These are phyloP conservation scores for Bembecia ichneumoniformis DNA, from an alignment of 2,888 invertebrate species.

Conservation along the genomic window DNA sequence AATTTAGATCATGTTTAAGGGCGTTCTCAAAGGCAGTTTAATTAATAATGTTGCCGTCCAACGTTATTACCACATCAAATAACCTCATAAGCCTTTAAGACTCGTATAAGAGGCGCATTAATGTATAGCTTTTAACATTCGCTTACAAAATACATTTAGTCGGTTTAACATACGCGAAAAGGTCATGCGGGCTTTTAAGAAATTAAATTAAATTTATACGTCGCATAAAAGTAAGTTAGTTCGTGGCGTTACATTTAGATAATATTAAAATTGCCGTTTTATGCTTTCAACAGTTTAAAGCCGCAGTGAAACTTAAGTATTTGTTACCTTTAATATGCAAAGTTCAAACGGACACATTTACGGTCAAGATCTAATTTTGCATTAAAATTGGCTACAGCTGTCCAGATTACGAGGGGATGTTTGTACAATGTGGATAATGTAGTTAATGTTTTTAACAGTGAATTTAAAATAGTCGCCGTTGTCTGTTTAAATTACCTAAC, in stretches of 20 bases:
- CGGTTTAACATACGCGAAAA: slow-evolving; percentile 5
- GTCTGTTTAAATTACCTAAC: too few species aligned
- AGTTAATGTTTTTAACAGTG: too few species aligned
- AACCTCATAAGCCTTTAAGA: not conserved
- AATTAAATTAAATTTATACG: slow-evolving; percentile 23
- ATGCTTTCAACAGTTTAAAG: slow-evolving; percentile 27
- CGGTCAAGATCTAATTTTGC: too few species aligned
- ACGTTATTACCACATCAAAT: not conserved
- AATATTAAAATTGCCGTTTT: slow-evolving; percentile 29
- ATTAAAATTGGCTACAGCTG: too few species aligned
- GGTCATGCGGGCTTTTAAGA: slow-evolving; percentile 11
- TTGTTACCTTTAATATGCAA: slow-evolving; percentile 11
- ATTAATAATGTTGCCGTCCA: not conserved
- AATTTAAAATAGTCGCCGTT: too few species aligned
- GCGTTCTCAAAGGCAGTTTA: too few species aligned
- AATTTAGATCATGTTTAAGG: too few species aligned
- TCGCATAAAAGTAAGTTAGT: slow-evolving; percentile 22
- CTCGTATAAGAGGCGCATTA: not conserved
- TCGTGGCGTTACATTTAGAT: slow-evolving; percentile 19
- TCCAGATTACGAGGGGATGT: too few species aligned
- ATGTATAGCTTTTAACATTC: not conserved
- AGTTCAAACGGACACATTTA: not conserved
- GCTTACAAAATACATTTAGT: not conserved
- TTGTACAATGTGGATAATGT: too few species aligned
- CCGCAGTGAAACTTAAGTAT: slow-evolving; percentile 28